phyloP scores from a whole-genome alignment of 2,113 vertebrate species.

The Amblyornis subalaris region DNA sequence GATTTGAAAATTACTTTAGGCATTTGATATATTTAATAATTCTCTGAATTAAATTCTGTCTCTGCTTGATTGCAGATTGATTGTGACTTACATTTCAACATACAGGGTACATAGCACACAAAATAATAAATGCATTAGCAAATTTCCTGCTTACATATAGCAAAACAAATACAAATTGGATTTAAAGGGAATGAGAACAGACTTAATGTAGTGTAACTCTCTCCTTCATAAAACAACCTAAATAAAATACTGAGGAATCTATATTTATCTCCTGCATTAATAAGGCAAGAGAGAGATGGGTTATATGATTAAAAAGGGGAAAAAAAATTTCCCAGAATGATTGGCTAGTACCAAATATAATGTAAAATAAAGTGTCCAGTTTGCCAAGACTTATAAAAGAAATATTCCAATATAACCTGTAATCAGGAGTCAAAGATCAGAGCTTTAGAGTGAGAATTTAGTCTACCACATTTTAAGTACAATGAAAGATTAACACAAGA shows the following conservation, averaged over 20 bases:
- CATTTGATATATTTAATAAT: neutral
- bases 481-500: neutral
- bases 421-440: constrained; percentile 44
- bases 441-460: constrained; percentile 33
- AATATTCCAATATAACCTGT: neutral
- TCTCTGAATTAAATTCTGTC: neutral
- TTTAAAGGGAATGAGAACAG: neutral
- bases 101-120: neutral
- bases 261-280: neutral
- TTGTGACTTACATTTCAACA: neutral
- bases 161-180: neutral
- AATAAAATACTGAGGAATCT: neutral
- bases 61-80: neutral
- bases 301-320: neutral
- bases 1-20: neutral
- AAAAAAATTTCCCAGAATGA: neutral
- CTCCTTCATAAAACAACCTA: neutral
- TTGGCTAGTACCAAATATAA: neutral
- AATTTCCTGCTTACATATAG: neutral
- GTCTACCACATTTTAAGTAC: neutral
- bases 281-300: neutral
- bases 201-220: neutral
- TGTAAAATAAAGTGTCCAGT: neutral
- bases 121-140: neutral
- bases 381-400: constrained; percentile 18